Conservation (phyloP, 2,888 invertebrate species). For the Coleophora deauratella region DNA sequence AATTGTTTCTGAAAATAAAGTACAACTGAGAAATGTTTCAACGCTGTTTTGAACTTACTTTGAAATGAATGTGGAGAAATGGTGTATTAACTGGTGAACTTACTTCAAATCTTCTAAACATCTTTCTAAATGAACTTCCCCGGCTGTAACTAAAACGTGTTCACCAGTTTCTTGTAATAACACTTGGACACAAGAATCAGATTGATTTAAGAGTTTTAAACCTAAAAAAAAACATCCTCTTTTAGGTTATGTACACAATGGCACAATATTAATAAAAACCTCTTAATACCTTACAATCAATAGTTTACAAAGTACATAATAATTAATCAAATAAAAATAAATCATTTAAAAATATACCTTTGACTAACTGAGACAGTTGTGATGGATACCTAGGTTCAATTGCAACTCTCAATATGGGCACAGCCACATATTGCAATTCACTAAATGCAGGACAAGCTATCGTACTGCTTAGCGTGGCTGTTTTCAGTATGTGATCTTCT, state of each 20-base stretch:
- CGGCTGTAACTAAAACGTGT: conserved; percentile 94
- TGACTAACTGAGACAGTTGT: conserved; percentile 82
- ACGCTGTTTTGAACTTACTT: too few species aligned
- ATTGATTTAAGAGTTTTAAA: conserved; percentile 90
- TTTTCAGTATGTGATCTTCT: conserved; percentile 88
- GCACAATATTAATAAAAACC: too few species aligned
- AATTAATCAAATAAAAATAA: background rate
- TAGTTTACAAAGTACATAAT: too few species aligned
- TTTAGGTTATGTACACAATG: too few species aligned
- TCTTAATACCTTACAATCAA: too few species aligned
- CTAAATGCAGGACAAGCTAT: conserved; percentile 90
- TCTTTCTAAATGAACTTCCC: conserved; percentile 97
- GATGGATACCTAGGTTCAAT: conserved; percentile 88
- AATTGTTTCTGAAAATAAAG: conserved; percentile 69
- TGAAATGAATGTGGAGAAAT: too few species aligned
- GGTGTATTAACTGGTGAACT: conserved; percentile 19
- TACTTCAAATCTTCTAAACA: conserved; percentile 93
- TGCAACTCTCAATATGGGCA: conserved; percentile 95
- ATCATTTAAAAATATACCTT: conserved; percentile 46
- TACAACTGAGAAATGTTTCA: background rate
- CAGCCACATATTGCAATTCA: conserved; percentile 82
- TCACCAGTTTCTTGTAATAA: conserved; percentile 95
- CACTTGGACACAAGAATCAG: conserved; percentile 94
- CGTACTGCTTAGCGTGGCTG: conserved; percentile 89
- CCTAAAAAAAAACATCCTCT: conserved; percentile 71